Evolutionary conservation across 2,113 vertebrate genomes (phyloP), one percentile per base, ranked within the genome.

Genomic region (Chamaetylas fuelleborni): DNA sequence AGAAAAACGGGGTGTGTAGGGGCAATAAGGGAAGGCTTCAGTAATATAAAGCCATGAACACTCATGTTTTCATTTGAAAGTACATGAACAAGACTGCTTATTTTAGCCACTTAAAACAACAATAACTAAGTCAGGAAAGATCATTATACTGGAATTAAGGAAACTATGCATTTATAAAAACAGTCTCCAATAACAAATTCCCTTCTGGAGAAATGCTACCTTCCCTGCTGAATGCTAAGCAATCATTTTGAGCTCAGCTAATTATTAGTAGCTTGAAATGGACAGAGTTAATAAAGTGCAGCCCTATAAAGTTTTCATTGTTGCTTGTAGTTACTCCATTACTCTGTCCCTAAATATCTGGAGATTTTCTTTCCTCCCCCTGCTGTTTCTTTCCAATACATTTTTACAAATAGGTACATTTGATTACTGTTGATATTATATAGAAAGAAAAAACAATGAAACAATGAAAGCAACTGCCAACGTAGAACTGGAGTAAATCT

Each of bases 61-160:
- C 51, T 96, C 9, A 8, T 97, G 88, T 96, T 97, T 97, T 95
- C 78, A 93, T 95, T 93, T 93, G 70, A 96, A 93, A 97, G 31
- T 86, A 85, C 45, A 85, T 66, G 89, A 97, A 93, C 93, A 89
- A 91, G 96, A 87, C 14, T 90, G 78, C 94, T 97, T 93, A 77
- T 93, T 94, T 85, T 76, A 95, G 74, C 48, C 64, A 89, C 64
- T 86, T 95, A 93, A 96, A 98, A 92, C 64, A 91, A 96, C 81
- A 97, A 92, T 87, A 96, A 95, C 67, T 77, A 91, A 77, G 38
- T 71, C 92, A 96, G 88, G 73, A 81, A 93, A 90, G 62, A 92
- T 93, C 92, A 95, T 92, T 94, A 95, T 47, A 85, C 43, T 60
- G 69, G 82, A 94, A 95, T 95, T 94, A 96, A 96, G 94, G 95